Percentiles rank a stretch among this genome's conserved stretches.
These are phyloP conservation scores for Drosophila anceps DNA, from an alignment of 2,888 invertebrate species.

Conservation along the genomic window DNA sequence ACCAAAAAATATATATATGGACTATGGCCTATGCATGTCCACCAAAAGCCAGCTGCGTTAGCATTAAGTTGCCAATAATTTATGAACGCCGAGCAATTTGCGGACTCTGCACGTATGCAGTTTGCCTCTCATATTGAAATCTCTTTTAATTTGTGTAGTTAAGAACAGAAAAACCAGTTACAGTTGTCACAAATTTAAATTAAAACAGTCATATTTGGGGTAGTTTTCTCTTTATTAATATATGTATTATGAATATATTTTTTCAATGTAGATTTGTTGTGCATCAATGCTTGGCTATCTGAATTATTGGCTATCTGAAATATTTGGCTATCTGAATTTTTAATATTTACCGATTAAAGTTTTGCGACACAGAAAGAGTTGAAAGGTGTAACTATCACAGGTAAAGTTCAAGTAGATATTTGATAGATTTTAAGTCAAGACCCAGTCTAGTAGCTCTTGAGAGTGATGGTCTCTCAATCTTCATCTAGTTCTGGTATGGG, in stretches of 20 bases:
- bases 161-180: not conserved
- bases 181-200: not conserved
- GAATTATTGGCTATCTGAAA: not conserved
- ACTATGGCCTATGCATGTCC: constrained; percentile 8
- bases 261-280: not conserved
- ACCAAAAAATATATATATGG: constrained; percentile 19
- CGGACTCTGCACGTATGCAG: not conserved
- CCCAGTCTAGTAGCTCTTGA: no score
- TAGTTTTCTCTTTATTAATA: not conserved
- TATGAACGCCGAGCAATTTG: constrained; percentile 20
- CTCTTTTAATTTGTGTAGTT: not conserved
- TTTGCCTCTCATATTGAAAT: constrained; percentile 16
- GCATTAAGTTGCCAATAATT: constrained; percentile 32
- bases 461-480: no score
- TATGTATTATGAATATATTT: not conserved
- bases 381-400: no score
- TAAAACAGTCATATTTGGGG: not conserved
- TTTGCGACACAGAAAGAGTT: no score
- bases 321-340: no score
- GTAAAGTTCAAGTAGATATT: no score
- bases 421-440: no score
- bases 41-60: constrained; percentile 21
- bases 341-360: no score
- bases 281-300: not conserved
- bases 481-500: no score